A percentile compares a stretch with the other conserved stretches of the same genome.
phyloP scores from a whole-genome alignment of 1,140 invertebrate genomes.

The Dinothrombium tinctorium region DNA sequence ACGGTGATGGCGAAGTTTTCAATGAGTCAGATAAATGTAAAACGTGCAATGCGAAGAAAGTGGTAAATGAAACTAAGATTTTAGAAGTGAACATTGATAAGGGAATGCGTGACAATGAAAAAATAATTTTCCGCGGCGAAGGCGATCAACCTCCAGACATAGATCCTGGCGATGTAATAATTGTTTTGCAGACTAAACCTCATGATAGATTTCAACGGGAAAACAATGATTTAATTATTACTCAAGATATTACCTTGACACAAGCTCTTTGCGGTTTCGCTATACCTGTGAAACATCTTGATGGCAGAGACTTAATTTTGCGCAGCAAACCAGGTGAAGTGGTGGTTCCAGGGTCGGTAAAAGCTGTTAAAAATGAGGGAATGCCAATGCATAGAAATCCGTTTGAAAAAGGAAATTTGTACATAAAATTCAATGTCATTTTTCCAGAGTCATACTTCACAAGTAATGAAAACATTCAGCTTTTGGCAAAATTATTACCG shows the following conservation, averaged over 20 bases:
- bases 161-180: constrained; percentile 82
- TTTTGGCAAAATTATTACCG: not conserved
- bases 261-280: constrained; percentile 93
- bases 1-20: constrained; percentile 52
- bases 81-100: constrained; percentile 94
- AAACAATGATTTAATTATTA: constrained; percentile 52
- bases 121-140: constrained; percentile 78
- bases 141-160: constrained; percentile 91
- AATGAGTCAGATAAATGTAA: constrained; percentile 67
- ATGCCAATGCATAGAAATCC: constrained; percentile 95
- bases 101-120: constrained; percentile 90
- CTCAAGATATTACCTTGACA: constrained; percentile 46
- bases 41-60: constrained; percentile 69
- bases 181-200: constrained; percentile 84
- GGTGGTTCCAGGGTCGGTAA: constrained; percentile 65
- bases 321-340: constrained; percentile 54
- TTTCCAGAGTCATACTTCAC: constrained; percentile 37
- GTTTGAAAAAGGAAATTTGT: constrained; percentile 77
- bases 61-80: constrained; percentile 72
- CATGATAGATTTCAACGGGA: constrained; percentile 41
- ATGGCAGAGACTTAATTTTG: constrained; percentile 65
- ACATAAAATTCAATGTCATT: constrained; percentile 73
- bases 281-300: constrained; percentile 74
- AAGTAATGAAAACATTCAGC: not conserved
- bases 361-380: constrained; percentile 70